Conservation (phyloP, 2,888 invertebrate genomes). For the Eupithecia abbreviata region DNA sequence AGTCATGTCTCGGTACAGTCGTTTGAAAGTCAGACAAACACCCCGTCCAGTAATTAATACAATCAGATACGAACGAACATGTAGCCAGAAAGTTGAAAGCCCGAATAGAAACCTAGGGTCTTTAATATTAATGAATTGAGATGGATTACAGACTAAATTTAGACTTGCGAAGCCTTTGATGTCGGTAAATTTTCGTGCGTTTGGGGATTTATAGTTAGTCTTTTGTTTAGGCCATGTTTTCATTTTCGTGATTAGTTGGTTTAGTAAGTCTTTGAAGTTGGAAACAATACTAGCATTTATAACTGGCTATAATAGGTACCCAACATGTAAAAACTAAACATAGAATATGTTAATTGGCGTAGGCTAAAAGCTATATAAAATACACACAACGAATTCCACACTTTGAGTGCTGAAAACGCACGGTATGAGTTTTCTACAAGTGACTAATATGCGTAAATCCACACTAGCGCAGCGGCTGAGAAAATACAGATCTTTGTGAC, state of each 20-base stretch:
- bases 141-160: constrained; percentile 35
- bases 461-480: too few relatives aligned
- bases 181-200: constrained; percentile 20
- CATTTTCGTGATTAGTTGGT: neutral
- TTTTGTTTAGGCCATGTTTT: neutral
- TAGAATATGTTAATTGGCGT: neutral
- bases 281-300: neutral
- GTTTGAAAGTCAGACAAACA: constrained; percentile 41
- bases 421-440: too few relatives aligned
- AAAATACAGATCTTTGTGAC: too few relatives aligned
- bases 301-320: neutral
- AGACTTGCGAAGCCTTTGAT: constrained; percentile 36
- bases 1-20: constrained; percentile 20
- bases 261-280: neutral
- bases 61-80: constrained; percentile 41
- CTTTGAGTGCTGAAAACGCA: too few relatives aligned
- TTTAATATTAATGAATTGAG: constrained; percentile 44
- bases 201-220: neutral
- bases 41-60: constrained; percentile 39
- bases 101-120: constrained; percentile 27
- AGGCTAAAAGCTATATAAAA: neutral
- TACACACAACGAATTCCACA: neutral
- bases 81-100: constrained; percentile 36
- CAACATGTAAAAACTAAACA: neutral
- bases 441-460: too few relatives aligned